Base-by-base conservation (phyloP, 2,888 invertebrate species). In the Noctua janthina region DNA sequence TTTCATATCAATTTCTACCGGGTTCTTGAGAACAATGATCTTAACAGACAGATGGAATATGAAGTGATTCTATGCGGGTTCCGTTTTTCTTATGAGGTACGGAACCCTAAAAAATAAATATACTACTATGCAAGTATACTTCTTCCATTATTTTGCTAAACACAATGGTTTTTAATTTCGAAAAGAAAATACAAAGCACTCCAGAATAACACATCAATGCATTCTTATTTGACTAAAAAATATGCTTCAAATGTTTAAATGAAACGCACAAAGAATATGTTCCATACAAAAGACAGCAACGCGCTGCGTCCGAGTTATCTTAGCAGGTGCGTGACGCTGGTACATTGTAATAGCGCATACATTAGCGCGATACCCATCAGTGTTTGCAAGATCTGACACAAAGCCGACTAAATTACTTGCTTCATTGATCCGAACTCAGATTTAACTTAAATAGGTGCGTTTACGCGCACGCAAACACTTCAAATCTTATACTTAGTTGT, bases 281-380 rank as follows among this genome's bases (percentile, higher is more conserved):
- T 69, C 39, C 56, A 64, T 81, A 83, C 86, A 86, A 88, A 88
- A 87, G 88, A 87, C 86, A 86, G 87, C 81, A 86, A 86, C 87
- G 85, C 85, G 77, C 74, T 11, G 17, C 17, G 7, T 0, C 5
- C 7, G 43, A 2, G 1, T 23, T 20, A 20, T 13, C 46, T 43
- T 13, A 5, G 56, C 35, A 11, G 5, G 23, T 54, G 84, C 79
- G 69, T 56, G 85, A 11, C 71, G 62, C 68, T 62, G 62, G 54
- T n/a, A 46, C 64, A n/a, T 82, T 54, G 23, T 15, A 35, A 39
- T 29, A 59, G 62, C 51, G 46, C 62, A 56, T 77, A 43, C 7
- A 74, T 62, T 20, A 81, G 43, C 51, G 39, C 84, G 59, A 68
- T 66, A 54, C 17, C 59, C 43, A 71, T 49, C 54, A 71, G 43